phyloP scores from a whole-genome alignment of 2,113 vertebrate genomes.

The Aleadryas rufinucha region DNA sequence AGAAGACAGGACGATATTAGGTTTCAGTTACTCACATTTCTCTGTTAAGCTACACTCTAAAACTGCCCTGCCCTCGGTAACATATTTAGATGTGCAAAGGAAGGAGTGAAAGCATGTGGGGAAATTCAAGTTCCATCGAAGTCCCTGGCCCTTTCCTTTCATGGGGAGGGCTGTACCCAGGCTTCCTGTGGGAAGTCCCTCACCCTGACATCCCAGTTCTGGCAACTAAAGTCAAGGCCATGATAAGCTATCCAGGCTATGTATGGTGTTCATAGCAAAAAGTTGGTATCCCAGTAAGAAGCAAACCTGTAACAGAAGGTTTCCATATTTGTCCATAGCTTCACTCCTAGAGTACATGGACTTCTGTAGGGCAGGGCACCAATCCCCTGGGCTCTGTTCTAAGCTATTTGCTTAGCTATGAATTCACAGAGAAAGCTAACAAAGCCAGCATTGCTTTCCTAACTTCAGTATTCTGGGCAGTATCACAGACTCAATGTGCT shows the following conservation, averaged over 20 bases:
- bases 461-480: neutral
- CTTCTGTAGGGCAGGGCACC: neutral
- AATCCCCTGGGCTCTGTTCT: neutral
- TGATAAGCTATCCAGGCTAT: neutral
- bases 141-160: neutral
- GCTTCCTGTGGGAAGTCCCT: neutral
- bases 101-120: neutral
- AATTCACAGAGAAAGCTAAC: neutral
- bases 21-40: neutral
- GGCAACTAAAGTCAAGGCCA: neutral
- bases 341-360: accelerated
- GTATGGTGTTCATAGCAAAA: neutral
- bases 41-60: neutral
- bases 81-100: neutral
- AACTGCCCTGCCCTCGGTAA: neutral
- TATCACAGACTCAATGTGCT: neutral
- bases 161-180: neutral
- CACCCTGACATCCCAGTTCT: neutral
- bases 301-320: neutral
- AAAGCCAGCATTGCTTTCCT: neutral
- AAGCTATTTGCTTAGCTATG: neutral
- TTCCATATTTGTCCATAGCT: neutral
- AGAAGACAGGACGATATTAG: neutral
- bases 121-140: neutral
- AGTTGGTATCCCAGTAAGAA: accelerated